phyloP scores from a whole-genome alignment of 2,113 vertebrate species.

The Carassius auratus region DNA sequence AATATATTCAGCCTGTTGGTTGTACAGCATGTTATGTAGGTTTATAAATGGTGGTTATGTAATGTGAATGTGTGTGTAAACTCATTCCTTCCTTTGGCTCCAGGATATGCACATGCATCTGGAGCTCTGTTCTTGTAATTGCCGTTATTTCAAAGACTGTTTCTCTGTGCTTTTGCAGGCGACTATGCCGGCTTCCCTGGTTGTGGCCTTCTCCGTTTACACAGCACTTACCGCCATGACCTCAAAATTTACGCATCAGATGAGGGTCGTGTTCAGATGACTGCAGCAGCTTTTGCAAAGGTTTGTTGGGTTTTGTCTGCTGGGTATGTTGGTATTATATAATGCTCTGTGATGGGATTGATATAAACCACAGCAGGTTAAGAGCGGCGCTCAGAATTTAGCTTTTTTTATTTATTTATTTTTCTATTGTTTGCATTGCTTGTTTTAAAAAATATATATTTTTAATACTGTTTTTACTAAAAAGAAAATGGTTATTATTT shows the following conservation, averaged over 20 bases:
- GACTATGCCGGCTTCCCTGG: conserved; percentile 97
- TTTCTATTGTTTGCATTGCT: neutral
- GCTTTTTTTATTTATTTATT: neutral
- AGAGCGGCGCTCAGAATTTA: neutral
- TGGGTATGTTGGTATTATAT: neutral
- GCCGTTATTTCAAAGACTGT: neutral
- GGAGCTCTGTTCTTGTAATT: neutral
- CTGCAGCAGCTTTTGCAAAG: conserved; percentile 97
- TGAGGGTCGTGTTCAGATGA: conserved; percentile 97
- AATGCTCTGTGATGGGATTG: neutral
- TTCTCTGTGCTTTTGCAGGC: conserved; percentile 70
- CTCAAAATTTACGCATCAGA: conserved; percentile 98
- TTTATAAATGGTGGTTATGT: neutral
- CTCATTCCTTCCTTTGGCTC: neutral
- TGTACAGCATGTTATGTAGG: neutral
- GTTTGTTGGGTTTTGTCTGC: conserved; percentile 63
- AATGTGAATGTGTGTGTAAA: neutral
- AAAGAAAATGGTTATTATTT: neutral
- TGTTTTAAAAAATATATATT: neutral
- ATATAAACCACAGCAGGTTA: neutral
- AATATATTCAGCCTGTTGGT: neutral
- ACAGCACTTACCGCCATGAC: conserved; percentile 97
- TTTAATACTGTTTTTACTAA: neutral
- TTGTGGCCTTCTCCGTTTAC: conserved; percentile 93
- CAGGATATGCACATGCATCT: neutral